These are phyloP conservation scores for Acanthiza pusilla DNA, from an alignment of 2,797 vertebrate genomes.

Conservation along the genomic window DNA sequence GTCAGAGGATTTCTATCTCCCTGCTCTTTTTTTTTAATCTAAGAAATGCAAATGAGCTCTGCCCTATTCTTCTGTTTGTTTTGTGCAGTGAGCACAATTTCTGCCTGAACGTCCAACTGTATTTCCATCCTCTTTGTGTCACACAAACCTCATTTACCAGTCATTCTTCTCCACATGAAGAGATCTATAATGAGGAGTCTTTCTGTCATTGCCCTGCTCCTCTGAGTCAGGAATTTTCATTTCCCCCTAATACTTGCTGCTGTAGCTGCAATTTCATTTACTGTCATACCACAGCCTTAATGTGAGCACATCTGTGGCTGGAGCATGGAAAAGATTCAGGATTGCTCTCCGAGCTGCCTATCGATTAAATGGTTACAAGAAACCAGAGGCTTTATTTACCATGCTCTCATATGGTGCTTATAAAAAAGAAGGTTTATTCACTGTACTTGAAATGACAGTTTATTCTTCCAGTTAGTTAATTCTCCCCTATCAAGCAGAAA, in stretches of 20 bases:
- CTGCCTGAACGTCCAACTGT: constrained; percentile 61
- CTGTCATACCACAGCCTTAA: constrained; percentile 43
- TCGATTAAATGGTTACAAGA: not conserved
- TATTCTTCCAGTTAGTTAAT: not conserved
- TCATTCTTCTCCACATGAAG: constrained; percentile 63
- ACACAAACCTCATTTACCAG: constrained; percentile 65
- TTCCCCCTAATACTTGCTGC: constrained; percentile 55
- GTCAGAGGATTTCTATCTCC: constrained; percentile 2
- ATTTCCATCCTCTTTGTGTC: constrained; percentile 64
- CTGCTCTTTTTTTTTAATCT: not conserved
- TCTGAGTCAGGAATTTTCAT: constrained; percentile 64
- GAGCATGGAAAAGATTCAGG: not conserved
- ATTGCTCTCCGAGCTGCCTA: not conserved
- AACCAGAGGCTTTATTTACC: constrained; percentile 20
- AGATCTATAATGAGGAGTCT: constrained; percentile 64
- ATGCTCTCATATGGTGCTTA: not conserved
- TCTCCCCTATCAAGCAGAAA: not conserved
- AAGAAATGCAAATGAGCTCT: constrained; percentile 49
- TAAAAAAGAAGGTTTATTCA: not conserved
- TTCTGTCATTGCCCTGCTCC: constrained; percentile 64
- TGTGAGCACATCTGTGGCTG: constrained; percentile 57
- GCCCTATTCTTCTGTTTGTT: constrained; percentile 48
- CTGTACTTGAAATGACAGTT: not conserved
- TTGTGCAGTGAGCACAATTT: constrained; percentile 62
- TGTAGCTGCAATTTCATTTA: constrained; percentile 59